Base-by-base conservation (phyloP, 2,888 invertebrate genomes). In the Eurois occulta region DNA sequence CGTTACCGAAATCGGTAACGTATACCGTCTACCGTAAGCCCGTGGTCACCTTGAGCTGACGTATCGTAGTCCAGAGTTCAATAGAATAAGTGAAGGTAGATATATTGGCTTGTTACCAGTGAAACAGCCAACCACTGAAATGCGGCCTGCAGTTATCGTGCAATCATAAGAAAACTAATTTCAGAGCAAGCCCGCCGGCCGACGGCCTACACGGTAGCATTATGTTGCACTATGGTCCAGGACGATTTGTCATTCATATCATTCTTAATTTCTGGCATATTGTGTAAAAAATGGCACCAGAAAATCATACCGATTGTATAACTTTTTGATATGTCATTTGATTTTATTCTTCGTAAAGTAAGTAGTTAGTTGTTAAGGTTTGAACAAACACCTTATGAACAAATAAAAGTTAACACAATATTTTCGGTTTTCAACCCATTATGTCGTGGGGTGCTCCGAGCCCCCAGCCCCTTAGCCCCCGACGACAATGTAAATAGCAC, bases 401-500 rank as follows among this genome's bases (percentile, higher is more conserved):
- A 78, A 85, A 77, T 58, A 78, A 85, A 68, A 65, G 52, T 35
- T 70, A 76, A 68, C 78, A 74, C 69, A 83, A 82, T 77, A 60
- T 77, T 84, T 77, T 75, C 7, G 41, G 46, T 74, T 71, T 62
- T 58, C 62, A 70, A 46, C 69, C 80, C 73, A 80, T 81, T 81
- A 79, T 69, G 32, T 35, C 41, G 10, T 35, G n/a, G 52, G 32
- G 48, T 67, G 67, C 66, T 55, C 64, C 13, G 11, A n/a, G 41
- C 58, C 78, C 75, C 78, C 10, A 35, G 66, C 80, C 78, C 88
- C 77, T 52, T 13, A 32, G 65, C 46, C 62, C 70, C 52, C 43
- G 43, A 81, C 52, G 35, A 86, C 83, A 86, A 87, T 85, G 85
- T 83, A 87, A 88, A 88, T 81, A 89, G 86, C 90, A 90, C 91